Evolutionary conservation across 2,797 vertebrate species (phyloP), one percentile per base, ranked within the genome.

Genomic region (Cyprinella venusta): DNA sequence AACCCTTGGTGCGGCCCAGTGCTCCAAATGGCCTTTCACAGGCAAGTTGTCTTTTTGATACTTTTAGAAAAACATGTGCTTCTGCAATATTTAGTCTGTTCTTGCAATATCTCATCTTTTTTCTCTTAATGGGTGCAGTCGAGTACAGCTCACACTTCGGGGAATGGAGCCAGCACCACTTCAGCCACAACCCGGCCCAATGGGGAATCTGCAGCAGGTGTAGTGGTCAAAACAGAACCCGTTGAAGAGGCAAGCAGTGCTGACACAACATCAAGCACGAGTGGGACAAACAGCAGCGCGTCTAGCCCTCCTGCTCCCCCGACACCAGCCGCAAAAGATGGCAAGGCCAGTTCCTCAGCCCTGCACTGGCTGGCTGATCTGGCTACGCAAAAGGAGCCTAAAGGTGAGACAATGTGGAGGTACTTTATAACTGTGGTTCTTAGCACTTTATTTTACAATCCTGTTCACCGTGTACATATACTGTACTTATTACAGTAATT

Each of bases 301-400:
- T 92, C 92, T 82, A 95, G 40, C 59, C 76, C 63, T 67, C 61
- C 63, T 33, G 61, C 63, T 56, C n/a, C 65, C 30, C 33, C 91
- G 48, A 52, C 77, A 4, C 40, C 86, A 52, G 54, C 70, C 40
- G 68, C 87, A 52, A 96, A 94, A 90, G 95, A 95, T 68, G 6
- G 50, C 48, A 86, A 86, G 78, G 91, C 91, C 85, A 93, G 92
- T 45, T 96, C 95, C 0, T 98, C 98, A 33, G 98, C 98, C 84
- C 94, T 99, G 87, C 98, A 99, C 91, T 99, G 98, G 98, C 92
- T 99, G 89, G 98, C 98, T 65, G 98, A 99, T 91, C 92, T 99
- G 91, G 98, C 98, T 85, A 97, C 98, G 0, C 98, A 99, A 76
- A 99, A 99, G 90, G 98, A 99, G 92, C 97, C 97, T 56, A 99